Conservation (phyloP, 2,797 vertebrate species). For the Carcharodon carcharias region DNA sequence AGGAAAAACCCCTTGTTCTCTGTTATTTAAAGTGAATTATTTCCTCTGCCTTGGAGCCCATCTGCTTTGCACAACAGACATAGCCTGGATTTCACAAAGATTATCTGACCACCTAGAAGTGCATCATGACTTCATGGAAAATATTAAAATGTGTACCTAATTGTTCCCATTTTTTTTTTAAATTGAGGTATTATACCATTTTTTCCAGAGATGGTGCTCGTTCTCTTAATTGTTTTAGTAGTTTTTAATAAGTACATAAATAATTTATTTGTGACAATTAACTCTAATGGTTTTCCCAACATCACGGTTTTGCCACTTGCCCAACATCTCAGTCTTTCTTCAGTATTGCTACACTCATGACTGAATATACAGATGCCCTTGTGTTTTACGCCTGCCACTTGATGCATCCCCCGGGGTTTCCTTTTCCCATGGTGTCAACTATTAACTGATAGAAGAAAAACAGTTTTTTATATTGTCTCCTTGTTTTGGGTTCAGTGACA, state of each 20-base stretch:
- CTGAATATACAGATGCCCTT: not conserved
- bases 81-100: not conserved
- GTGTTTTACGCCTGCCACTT: not conserved
- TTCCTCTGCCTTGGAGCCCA: not conserved
- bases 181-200: not conserved
- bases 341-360: not conserved
- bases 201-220: not conserved
- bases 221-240: not conserved
- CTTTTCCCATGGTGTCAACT: not conserved
- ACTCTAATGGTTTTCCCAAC: not conserved
- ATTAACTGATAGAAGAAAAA: not conserved
- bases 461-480: not conserved
- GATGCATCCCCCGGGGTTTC: not conserved
- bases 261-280: not conserved
- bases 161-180: not conserved
- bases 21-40: not conserved
- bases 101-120: not conserved
- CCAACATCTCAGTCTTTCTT: not conserved
- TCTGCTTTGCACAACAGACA: not conserved
- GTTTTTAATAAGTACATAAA: not conserved
- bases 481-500: not conserved
- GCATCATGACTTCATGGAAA: constrained; percentile 3
- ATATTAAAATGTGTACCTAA: not conserved
- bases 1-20: not conserved
- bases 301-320: not conserved